Evolutionary conservation across 2,797 vertebrate species (phyloP).

Genomic region (Notoglanidium macrostoma): DNA sequence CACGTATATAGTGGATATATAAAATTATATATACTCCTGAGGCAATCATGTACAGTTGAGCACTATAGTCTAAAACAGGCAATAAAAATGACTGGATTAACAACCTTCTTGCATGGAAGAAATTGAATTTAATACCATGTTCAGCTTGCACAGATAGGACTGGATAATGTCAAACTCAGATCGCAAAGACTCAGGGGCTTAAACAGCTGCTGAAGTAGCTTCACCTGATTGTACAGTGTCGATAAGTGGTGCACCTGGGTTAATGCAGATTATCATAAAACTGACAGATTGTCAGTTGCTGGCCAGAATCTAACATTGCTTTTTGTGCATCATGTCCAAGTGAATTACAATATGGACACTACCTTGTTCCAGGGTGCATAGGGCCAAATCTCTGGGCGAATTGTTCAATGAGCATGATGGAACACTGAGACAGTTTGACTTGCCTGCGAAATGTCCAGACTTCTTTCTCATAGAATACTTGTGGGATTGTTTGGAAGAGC

Average conservation of each 20-base stretch:
- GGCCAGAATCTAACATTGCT: not conserved
- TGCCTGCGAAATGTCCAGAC: not conserved
- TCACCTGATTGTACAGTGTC: constrained; percentile 1
- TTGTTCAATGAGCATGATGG: not conserved
- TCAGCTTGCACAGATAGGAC: not conserved
- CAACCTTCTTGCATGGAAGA: not conserved
- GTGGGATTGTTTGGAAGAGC: not conserved
- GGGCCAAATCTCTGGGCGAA: not conserved
- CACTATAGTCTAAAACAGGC: not conserved
- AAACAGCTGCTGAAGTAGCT: not conserved
- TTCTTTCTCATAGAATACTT: not conserved
- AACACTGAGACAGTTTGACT: constrained; percentile 4
- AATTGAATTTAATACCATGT: too few relatives aligned
- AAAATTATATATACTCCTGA: not conserved
- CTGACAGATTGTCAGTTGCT: constrained; percentile 1
- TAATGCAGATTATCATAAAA: not conserved
- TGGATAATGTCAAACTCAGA: not conserved
- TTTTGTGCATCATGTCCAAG: not conserved
- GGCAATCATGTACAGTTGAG: not conserved
- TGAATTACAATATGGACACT: not conserved
- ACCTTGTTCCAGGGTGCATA: not conserved
- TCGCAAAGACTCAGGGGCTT: not conserved
- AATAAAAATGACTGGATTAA: not conserved
- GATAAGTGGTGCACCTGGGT: not conserved
- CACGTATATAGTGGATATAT: not conserved